Evolutionary conservation across 2,113 vertebrate genomes (phyloP).

Genomic region (Anguilla japonica): DNA sequence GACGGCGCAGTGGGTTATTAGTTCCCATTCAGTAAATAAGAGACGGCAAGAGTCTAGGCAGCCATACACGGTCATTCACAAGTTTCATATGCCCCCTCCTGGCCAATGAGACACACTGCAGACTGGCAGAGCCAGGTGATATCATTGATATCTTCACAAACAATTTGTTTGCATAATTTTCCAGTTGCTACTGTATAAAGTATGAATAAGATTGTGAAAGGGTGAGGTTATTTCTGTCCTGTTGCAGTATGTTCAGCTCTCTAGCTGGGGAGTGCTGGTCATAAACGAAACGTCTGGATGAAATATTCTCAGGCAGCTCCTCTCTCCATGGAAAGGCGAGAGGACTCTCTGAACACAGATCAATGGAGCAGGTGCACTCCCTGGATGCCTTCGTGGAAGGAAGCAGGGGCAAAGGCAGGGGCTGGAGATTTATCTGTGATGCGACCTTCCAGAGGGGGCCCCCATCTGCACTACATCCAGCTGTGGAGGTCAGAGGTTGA

Average conservation of each 20-base stretch:
- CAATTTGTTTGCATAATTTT: background rate
- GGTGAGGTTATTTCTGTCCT: background rate
- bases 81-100: conserved; percentile 3
- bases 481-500: background rate
- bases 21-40: background rate
- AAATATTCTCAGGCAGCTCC: conserved; percentile 9
- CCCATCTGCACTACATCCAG: background rate
- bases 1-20: background rate
- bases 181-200: background rate
- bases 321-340: conserved; percentile 3
- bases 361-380: conserved; percentile 2
- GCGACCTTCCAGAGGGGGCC: background rate
- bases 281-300: background rate
- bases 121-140: background rate
- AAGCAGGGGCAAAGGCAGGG: background rate
- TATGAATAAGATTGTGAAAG: background rate
- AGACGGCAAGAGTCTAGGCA: background rate
- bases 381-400: background rate
- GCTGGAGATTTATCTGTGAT: background rate
- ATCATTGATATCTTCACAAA: no score
- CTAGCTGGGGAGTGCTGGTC: background rate
- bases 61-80: background rate
- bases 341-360: background rate
- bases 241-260: conserved; percentile 4
- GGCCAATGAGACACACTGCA: background rate